phyloP scores from a whole-genome alignment of 2,888 invertebrate species.

The Corbicula japonica region DNA sequence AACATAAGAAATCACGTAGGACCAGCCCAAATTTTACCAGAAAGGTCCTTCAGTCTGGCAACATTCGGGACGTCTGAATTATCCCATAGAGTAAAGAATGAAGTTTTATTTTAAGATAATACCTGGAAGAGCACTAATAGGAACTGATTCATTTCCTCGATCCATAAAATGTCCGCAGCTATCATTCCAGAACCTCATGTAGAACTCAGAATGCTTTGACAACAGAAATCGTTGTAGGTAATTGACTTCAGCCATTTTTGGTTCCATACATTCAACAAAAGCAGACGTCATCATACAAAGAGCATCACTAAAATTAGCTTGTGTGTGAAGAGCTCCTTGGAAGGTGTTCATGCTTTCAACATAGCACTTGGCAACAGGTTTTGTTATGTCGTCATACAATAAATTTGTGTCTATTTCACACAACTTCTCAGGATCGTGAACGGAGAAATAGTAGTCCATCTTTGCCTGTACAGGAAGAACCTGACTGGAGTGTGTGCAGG shows the following conservation, averaged over 20 bases:
- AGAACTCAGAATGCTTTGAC: constrained; percentile 29
- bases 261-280: constrained; percentile 12
- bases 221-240: constrained; percentile 15
- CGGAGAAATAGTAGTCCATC: neutral
- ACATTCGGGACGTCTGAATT: neutral
- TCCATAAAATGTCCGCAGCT: constrained; percentile 19
- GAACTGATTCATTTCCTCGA: neutral
- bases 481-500: constrained; percentile 9
- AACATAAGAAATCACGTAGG: too few species aligned
- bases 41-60: neutral
- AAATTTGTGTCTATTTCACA: constrained; percentile 29
- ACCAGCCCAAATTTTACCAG: too few species aligned
- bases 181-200: constrained; percentile 16
- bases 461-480: constrained; percentile 9
- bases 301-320: constrained; percentile 30
- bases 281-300: constrained; percentile 20
- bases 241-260: constrained; percentile 2
- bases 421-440: constrained; percentile 1
- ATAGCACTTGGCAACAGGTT: constrained; percentile 22
- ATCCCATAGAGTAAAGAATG: neutral
- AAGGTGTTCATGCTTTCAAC: constrained; percentile 3
- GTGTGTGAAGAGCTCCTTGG: neutral
- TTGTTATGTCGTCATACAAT: constrained; percentile 33
- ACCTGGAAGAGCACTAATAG: neutral
- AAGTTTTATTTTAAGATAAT: neutral